A percentile compares a stretch with the other conserved stretches of the same genome.
Evolutionary conservation across 2,113 vertebrate species (phyloP).

Genomic region (Sinocyclocheilus rhinocerous): DNA sequence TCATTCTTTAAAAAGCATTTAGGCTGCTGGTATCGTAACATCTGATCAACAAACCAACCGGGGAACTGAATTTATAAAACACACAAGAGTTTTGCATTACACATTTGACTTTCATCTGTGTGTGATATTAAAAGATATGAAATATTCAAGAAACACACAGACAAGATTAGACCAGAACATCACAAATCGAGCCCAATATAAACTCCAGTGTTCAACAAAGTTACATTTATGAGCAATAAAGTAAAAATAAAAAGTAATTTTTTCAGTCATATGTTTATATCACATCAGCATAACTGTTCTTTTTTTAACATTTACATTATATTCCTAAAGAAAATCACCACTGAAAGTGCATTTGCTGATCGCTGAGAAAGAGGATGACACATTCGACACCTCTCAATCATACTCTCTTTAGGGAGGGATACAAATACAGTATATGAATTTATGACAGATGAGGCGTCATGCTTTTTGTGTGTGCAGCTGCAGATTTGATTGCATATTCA

Average conservation of each 20-base stretch:
- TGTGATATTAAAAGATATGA: slow-evolving; percentile 6
- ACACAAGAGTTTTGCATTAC: no score
- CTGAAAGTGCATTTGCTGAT: no score
- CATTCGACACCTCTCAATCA: not conserved
- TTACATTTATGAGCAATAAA: not conserved
- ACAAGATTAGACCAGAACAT: not conserved
- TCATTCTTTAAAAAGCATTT: not conserved
- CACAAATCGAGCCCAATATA: not conserved
- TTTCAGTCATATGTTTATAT: not conserved
- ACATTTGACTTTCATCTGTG: slow-evolving; percentile 14
- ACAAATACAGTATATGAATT: not conserved
- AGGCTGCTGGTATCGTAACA: not conserved
- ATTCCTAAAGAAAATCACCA: not conserved
- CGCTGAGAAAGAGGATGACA: not conserved
- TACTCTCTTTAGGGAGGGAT: not conserved
- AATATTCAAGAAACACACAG: slow-evolving; percentile 12
- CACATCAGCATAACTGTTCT: not conserved
- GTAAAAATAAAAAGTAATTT: not conserved
- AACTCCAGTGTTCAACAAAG: not conserved
- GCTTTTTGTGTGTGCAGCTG: not conserved
- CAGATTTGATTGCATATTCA: not conserved
- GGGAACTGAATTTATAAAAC: no score
- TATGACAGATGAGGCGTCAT: not conserved
- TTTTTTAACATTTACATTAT: not conserved
- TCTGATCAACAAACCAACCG: no score